Conservation (phyloP, 1,140 invertebrate genomes). For the Brachionus plicatilis region DNA sequence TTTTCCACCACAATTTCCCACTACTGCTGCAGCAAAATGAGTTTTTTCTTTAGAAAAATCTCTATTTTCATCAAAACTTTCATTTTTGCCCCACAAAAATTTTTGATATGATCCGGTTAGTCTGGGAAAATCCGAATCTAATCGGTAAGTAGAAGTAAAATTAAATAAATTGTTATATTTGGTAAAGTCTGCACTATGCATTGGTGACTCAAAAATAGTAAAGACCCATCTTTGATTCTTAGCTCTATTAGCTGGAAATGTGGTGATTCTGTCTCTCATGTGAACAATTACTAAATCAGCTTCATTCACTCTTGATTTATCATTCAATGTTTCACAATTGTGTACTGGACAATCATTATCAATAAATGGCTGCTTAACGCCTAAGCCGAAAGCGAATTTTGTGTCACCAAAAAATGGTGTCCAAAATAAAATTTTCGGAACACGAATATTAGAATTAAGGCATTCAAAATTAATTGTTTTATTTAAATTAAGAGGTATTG, state of each 20-base stretch:
- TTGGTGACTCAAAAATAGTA: neutral
- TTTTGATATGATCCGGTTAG: neutral
- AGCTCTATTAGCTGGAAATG: neutral
- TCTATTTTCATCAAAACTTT: neutral
- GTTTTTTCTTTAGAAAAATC: neutral
- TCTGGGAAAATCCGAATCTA: neutral
- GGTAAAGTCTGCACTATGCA: neutral
- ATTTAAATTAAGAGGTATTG: neutral
- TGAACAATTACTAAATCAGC: slow-evolving; percentile 7
- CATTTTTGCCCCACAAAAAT: neutral
- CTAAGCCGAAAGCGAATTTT: neutral
- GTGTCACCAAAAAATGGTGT: neutral
- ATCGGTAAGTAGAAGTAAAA: slow-evolving; percentile 10
- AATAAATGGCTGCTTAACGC: neutral
- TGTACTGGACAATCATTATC: neutral
- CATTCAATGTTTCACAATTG: neutral
- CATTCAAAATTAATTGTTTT: slow-evolving; percentile 19
- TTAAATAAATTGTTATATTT: neutral
- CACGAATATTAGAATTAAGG: neutral
- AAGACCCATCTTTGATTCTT: slow-evolving; percentile 35
- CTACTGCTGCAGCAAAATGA: neutral
- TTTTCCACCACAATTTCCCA: neutral
- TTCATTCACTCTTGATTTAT: neutral
- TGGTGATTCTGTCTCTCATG: neutral
- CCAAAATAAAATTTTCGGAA: slow-evolving; percentile 8